Base-by-base conservation (phyloP, 2,797 vertebrate genomes). In the Sternotherus odoratus region DNA sequence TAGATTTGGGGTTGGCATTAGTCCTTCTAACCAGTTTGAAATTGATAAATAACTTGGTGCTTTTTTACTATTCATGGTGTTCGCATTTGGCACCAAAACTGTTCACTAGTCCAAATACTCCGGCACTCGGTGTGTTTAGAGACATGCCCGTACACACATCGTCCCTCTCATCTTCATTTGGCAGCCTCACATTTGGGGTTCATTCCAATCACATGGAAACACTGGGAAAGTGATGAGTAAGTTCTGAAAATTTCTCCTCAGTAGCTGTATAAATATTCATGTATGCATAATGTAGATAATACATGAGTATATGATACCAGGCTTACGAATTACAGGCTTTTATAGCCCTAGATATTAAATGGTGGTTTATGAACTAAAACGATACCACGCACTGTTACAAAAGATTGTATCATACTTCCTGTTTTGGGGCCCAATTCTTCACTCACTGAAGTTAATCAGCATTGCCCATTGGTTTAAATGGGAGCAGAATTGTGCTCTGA, bases 31-130 rank as follows among this genome's bases (percentile, higher is more conserved):
- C 83, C 86, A 94, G 43, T 51, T 81, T 89, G 84, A 94, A 78
- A 50, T 88, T 95, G 95, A 91, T 92, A 86, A 91, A 93, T 93
- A 91, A 85, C 83, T 87, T 91, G 82, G 89, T 89, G 87, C 86
- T 93, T 93, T 92, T 69, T 69, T 69, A 79, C 82, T 86, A 15
- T 63, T 82, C 88, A 12, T 77, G 88, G 94, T 91, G 85, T 96
- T 90, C 85, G 87, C 10, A 72, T 85, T 92, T 89, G 91, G 91
- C 95, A 89, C 85, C 24, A 13, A 83, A 36, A 53, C 43, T 74
- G 54, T 91, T 91, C 94, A 81, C 85, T 93, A 92, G 89, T 94
- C 91, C 91, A 91, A 87, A 89, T 30, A 56, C 51, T 36, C 43
- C 13, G 60, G 83, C 43, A 79, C 77, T 82, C 89, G 77, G 87